Evolutionary conservation across 2,113 vertebrate species (phyloP), one percentile per base, ranked within the genome.

Genomic region (Mirza zaza): DNA sequence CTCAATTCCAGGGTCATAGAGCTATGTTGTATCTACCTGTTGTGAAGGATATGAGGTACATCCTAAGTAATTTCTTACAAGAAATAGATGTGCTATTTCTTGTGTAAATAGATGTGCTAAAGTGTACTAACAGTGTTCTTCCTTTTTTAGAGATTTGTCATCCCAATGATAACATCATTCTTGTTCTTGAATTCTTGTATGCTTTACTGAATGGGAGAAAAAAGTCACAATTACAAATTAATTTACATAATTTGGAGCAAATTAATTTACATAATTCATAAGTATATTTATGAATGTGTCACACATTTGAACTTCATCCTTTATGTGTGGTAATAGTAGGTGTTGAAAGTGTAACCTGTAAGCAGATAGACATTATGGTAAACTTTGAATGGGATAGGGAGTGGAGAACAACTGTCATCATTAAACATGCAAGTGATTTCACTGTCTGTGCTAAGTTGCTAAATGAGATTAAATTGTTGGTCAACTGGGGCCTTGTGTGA

Each of bases 271-370:
- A n/a, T n/a, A n/a, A n/a, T n/a, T n/a, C n/a, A n/a, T 86, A 73
- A 82, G 20, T 84, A 67, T 21, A 59, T 39, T 65, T 45, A 42
- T 57, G 25, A 48, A 14, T 45, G 20, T 75, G 20, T 68, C 23
- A 90, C 61, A 76, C 61, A 93, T 68, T 52, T 90, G 52, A 77
- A 59, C 27, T 73, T 87, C 89, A 76, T 92, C 85, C 11, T 86
- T 81, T 76, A 68, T 39, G 5, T 36, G 9, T 23, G 76, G 67
- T 36, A 32, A 55, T 42, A 77, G 15, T 15, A 84, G 10, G 59
- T 84, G 15, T 61, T 67, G n/a, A 81, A 87, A 91, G 42, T 81
- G 1, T 55, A 91, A 75, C 4, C 17, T 32, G 0, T 1, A 84
- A 48, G 48, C 23, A 52, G 50, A 88, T 0, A 95, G 52, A 84